Percentiles rank a stretch among this genome's conserved stretches.
These are phyloP conservation scores for Heliornis fulica DNA, from an alignment of 2,113 vertebrate species.

Conservation along the genomic window DNA sequence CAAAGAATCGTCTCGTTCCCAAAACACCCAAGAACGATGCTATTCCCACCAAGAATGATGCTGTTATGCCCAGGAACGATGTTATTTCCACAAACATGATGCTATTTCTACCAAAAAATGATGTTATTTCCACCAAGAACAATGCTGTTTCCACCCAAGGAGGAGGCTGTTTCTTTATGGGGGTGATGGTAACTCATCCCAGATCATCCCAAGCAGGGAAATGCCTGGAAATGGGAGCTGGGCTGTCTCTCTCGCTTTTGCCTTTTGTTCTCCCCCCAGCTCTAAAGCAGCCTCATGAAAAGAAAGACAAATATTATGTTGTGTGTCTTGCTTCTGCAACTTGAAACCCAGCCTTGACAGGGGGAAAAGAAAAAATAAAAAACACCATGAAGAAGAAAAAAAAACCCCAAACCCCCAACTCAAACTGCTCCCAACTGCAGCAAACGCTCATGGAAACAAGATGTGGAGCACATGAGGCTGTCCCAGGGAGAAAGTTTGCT, in stretches of 20 bases:
- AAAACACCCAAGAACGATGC: neutral
- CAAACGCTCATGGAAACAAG: conserved; percentile 7
- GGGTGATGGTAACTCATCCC: neutral
- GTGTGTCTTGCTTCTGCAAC: neutral
- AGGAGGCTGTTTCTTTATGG: neutral
- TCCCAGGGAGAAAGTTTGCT: conserved; percentile 59
- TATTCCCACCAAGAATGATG: neutral
- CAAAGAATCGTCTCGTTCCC: neutral
- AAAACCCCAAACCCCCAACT: neutral
- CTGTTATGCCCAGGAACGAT: neutral
- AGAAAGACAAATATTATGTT: neutral
- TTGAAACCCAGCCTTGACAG: neutral
- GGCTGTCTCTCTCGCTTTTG: rapidly evolving
- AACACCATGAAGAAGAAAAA: neutral
- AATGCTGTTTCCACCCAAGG: neutral
- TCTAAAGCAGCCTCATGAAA: neutral
- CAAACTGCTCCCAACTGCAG: neutral
- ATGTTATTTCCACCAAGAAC: neutral
- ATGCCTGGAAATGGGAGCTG: neutral
- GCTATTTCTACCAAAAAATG: neutral
- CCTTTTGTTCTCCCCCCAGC: neutral
- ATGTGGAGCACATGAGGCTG: conserved; percentile 22
- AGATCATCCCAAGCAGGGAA: neutral
- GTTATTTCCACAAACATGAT: neutral
- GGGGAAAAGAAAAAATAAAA: too few relatives aligned